Evolutionary conservation across 2,888 invertebrate species (phyloP).

Genomic region (Cheilosia variabilis): DNA sequence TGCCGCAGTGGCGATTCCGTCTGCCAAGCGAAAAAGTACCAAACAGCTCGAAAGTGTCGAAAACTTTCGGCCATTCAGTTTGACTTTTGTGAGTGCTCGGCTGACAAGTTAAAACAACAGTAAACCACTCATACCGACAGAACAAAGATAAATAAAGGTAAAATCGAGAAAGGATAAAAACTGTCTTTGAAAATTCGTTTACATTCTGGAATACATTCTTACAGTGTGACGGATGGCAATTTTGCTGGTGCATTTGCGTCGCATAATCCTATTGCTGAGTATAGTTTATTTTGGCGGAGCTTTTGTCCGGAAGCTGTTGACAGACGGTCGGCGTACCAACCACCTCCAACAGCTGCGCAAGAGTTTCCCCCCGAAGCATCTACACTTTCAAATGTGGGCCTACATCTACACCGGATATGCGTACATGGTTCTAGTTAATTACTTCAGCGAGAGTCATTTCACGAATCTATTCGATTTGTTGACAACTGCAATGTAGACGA

Average conservation of each 20-base stretch:
- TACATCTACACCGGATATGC: conserved; percentile 82
- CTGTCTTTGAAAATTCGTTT: conserved; percentile 11
- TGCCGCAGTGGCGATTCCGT: neutral
- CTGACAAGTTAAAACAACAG: conserved; percentile 45
- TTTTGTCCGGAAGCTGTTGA: conserved; percentile 80
- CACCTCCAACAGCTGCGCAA: conserved; percentile 78
- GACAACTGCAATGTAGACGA: conserved; percentile 74
- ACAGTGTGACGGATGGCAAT: conserved; percentile 79
- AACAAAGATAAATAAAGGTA: conserved; percentile 25
- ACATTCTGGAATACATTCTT: conserved; percentile 14
- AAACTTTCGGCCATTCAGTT: conserved; percentile 45
- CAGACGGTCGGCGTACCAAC: conserved; percentile 78
- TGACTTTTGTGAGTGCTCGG: conserved; percentile 30
- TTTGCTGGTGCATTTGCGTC: conserved; percentile 81
- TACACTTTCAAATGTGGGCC: conserved; percentile 83
- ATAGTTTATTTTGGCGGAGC: conserved; percentile 82
- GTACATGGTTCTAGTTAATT: conserved; percentile 81
- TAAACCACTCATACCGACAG: conserved; percentile 32
- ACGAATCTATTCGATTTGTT: conserved; percentile 81
- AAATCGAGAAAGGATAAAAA: conserved; percentile 77
- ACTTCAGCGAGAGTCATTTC: conserved; percentile 78
- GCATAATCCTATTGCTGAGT: conserved; percentile 81
- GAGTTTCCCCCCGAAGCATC: conserved; percentile 77
- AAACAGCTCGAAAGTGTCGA: conserved; percentile 13
- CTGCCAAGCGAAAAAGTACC: conserved; percentile 5